These are phyloP conservation scores for Philhelius pedissequus DNA, from an alignment of 2,888 invertebrate species.

Conservation along the genomic window DNA sequence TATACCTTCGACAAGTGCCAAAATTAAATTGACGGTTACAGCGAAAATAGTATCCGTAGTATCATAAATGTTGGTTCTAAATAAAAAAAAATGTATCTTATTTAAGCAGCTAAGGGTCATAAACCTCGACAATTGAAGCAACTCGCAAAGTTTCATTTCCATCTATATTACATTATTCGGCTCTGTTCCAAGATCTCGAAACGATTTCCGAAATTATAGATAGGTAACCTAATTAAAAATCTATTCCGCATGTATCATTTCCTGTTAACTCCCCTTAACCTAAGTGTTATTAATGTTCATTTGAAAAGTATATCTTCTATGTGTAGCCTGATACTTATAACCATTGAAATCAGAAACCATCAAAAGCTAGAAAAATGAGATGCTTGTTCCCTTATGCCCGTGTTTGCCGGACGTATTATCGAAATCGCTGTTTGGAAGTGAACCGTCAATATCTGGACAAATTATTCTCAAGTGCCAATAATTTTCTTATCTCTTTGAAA, in stretches of 20 bases:
- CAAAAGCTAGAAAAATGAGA: not conserved
- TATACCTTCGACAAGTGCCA: no score
- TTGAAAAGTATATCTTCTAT: slow-evolving; percentile 34
- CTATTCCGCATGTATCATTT: not conserved
- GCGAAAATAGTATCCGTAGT: no score
- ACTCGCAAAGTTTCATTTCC: no score
- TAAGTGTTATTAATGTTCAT: slow-evolving; percentile 14
- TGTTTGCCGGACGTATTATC: slow-evolving; percentile 33
- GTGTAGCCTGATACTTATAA: slow-evolving; percentile 34
- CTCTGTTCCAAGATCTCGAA: not conserved
- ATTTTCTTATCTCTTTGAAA: no score
- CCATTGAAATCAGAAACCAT: slow-evolving; percentile 2
- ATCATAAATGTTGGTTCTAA: no score
- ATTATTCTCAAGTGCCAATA: slow-evolving; percentile 67
- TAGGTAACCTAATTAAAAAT: no score
- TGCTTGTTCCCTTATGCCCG: not conserved
- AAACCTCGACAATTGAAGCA: no score
- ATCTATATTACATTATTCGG: no score
- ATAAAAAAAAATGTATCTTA: no score
- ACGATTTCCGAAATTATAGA: no score
- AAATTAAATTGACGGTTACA: no score
- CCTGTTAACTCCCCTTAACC: not conserved
- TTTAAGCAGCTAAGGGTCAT: no score
- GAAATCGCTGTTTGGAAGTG: slow-evolving; percentile 61
- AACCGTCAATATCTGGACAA: slow-evolving; percentile 67